Conservation (phyloP, 2,888 invertebrate species). For the Prenolepis imparis region DNA sequence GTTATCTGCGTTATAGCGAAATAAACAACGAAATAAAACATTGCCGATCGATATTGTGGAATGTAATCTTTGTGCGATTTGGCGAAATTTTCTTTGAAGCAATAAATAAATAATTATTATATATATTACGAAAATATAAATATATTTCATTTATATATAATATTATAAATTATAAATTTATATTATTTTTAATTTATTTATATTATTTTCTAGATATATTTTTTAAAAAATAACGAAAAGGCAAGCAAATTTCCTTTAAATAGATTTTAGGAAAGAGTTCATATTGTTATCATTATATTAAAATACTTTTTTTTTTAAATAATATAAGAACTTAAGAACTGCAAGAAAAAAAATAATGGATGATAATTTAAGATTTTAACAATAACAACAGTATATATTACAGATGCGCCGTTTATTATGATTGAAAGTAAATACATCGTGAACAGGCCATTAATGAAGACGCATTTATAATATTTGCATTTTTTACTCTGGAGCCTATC, state of each 20-base stretch:
- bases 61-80: not conserved
- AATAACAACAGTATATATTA: not conserved
- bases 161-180: too few species aligned
- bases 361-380: not conserved
- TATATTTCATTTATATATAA: too few species aligned
- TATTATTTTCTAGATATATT: not conserved
- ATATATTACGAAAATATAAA: not conserved
- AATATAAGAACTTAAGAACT: not conserved
- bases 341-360: not conserved
- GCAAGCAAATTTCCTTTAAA: not conserved
- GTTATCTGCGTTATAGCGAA: not conserved
- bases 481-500: constrained; percentile 28
- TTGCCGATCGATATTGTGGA: not conserved
- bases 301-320: too few species aligned
- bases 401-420: constrained; percentile 28
- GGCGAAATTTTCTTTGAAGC: not conserved
- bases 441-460: constrained; percentile 24
- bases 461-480: constrained; percentile 23
- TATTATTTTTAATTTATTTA: too few species aligned
- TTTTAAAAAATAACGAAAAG: not conserved
- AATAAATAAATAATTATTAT: not conserved
- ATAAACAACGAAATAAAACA: not conserved
- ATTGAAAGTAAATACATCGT: constrained; percentile 27
- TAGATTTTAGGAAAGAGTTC: not conserved
- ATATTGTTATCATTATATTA: not conserved